Base-by-base conservation (phyloP, 2,888 invertebrate genomes). In the Gryllus longicercus region DNA sequence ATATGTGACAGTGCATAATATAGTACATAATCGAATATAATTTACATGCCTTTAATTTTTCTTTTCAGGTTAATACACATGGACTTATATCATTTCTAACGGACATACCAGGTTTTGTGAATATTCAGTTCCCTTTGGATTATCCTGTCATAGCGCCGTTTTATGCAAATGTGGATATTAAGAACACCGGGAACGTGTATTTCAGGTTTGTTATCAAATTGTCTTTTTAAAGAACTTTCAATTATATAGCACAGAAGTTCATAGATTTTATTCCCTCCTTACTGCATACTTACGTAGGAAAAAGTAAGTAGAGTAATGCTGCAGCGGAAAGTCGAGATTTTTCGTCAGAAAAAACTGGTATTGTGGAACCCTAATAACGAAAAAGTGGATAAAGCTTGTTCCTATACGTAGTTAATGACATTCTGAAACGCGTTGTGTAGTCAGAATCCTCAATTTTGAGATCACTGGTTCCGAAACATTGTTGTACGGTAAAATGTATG, bases 71-170 rank as follows among this genome's bases (percentile, higher is more conserved):
- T 81, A 97, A 97, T 87, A 93, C 93, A 85, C 96, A 95, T 88
- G 98, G 98, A 77, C 91, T 97, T 21, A 86, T 98, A 51, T 95
- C 97, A 11, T 97, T 98, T 86, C 90, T 94, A 85, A 93, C 95
- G n/a, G 95, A 96, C 84, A 93, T 97, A 83, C 92, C 95, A 11
- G 91, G 91, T 79, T 98, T 96, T 86, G 90, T 95, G 85, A 96
- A 96, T 86, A 92, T 94, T 51, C 94, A 96, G 85, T 96, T 97
- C 86, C 96, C 97, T 0, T 88, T 96, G 84, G 95, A 94, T 82
- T 96, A 96, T 86, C 94, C 97, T 0, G 91, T 95, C 2, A 95
- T 98, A 84, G 95, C 97, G 0, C 95, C 95, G 0, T 93, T 97
- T 84, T 96, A 98, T 86, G 92, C 96, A 0, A 97, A 98, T 87